Evolutionary conservation across 2,888 invertebrate species (phyloP), one percentile per base, ranked within the genome.

Genomic region (Sinohyriopsis cumingii): DNA sequence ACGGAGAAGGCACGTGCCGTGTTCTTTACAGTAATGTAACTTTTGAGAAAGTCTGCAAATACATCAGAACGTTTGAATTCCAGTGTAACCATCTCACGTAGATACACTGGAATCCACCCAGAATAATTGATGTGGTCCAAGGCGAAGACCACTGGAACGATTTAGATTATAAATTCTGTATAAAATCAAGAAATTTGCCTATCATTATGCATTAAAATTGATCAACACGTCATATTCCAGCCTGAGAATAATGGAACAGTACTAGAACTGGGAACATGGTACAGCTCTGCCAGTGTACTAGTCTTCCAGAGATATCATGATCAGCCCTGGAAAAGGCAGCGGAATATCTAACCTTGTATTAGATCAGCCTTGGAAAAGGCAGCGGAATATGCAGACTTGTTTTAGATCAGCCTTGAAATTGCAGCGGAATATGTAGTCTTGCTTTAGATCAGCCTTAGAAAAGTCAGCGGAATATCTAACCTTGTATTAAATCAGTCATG

Each of bases 51-150:
- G 7, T 57, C 57, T 7, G 5, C 12, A 57, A 22, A 57, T n/a
- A 57, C 57, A 22, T 57, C 22, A 7, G n/a, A 12, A 57, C 12
- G 57, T 57, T 57, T 57, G 7, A 33, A 7, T 57, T 5, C 15
- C 57, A 57, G 57, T n/a, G 57, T 57, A 57, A 24, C 57, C 57
- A 57, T 57, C 7, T 57, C 15, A 12, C 5, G 63, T 18, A 55
- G 24, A 20, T 60, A 45, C 25, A 64, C 68, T 56, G 65, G 59
- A 20, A 65, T 45, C 70, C 66, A 69, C 22, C 67, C 24, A 19
- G 70, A 68, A 71, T 70, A 71, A 54, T 70, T 59, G 25, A 28
- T 28, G 64, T 57, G 69, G 69, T 69, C 67, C 33, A 69, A 59
- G 53, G 67, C 62, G 55, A 70, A 70, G 53, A 69, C 57, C 24